Percentiles rank a stretch among this genome's conserved stretches.
Conservation (phyloP, 2,888 invertebrate genomes). For the Arctia plantaginis region DNA sequence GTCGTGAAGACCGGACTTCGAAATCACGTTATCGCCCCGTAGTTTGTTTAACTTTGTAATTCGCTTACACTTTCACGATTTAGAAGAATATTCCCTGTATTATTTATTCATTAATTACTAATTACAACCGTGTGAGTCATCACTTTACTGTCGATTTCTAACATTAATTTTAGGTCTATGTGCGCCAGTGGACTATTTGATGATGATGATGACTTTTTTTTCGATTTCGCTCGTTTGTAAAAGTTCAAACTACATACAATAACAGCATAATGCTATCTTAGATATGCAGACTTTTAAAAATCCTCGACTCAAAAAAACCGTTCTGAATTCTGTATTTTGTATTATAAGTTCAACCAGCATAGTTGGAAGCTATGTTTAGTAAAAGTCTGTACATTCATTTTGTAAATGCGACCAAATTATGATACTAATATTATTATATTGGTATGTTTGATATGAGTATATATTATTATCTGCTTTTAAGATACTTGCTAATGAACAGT, state of each 20-base stretch:
- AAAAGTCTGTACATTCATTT: not conserved
- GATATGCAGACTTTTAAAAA: not conserved
- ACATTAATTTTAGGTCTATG: slow-evolving; percentile 14
- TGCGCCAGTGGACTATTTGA: no score
- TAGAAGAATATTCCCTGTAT: slow-evolving; percentile 32
- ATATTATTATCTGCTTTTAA: not conserved
- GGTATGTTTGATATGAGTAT: not conserved
- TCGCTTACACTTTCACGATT: slow-evolving; percentile 48
- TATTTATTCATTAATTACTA: slow-evolving; percentile 43
- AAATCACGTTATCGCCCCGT: slow-evolving; percentile 56
- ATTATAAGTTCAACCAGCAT: not conserved
- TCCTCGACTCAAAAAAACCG: not conserved
- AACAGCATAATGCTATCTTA: not conserved
- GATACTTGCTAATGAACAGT: not conserved
- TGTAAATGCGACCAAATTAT: not conserved
- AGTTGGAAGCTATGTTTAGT: not conserved
- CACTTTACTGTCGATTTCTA: slow-evolving; percentile 15
- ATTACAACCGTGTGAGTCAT: slow-evolving; percentile 24
- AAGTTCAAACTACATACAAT: not conserved
- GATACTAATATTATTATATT: not conserved
- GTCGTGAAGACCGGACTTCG: slow-evolving; percentile 47
- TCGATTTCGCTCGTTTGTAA: not conserved
- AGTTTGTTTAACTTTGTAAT: slow-evolving; percentile 50
- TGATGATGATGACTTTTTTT: no score
- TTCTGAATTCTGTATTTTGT: not conserved